Evolutionary conservation across 2,113 vertebrate species (phyloP).

Genomic region (rabbit (Oryctolagus cuniculus)): DNA sequence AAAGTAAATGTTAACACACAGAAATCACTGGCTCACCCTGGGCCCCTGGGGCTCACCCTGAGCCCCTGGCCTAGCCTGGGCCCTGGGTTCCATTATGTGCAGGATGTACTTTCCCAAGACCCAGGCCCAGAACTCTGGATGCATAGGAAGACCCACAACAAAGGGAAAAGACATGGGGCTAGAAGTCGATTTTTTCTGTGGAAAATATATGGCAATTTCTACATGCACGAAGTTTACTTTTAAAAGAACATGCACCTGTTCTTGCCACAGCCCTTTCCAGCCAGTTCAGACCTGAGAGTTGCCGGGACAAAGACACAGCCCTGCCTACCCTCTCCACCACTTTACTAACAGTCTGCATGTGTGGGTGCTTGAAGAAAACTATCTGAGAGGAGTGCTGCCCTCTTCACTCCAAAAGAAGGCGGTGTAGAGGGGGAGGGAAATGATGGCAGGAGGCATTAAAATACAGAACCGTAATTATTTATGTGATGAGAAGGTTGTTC

Average conservation of each 20-base stretch:
- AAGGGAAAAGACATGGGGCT: neutral
- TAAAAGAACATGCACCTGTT: neutral
- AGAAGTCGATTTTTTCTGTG: neutral
- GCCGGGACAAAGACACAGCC: neutral
- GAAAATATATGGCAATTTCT: neutral
- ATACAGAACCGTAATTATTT: slow-evolving; percentile 76
- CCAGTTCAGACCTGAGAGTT: neutral
- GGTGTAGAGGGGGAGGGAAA: neutral
- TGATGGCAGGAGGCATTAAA: neutral
- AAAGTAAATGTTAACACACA: neutral
- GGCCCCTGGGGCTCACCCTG: neutral
- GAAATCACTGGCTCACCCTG: neutral
- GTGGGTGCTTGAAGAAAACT: neutral
- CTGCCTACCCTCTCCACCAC: rapidly evolving
- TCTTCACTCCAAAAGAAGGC: neutral
- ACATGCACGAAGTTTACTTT: neutral
- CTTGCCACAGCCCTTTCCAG: neutral
- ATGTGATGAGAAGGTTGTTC: slow-evolving; percentile 65
- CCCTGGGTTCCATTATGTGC: rapidly evolving
- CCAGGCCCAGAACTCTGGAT: neutral
- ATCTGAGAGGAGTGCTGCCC: neutral
- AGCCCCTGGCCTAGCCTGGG: neutral
- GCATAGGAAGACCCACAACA: neutral
- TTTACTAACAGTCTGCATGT: neutral
- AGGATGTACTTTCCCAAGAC: neutral